phyloP scores from a whole-genome alignment of 2,113 vertebrate species.

The Mobula hypostoma region DNA sequence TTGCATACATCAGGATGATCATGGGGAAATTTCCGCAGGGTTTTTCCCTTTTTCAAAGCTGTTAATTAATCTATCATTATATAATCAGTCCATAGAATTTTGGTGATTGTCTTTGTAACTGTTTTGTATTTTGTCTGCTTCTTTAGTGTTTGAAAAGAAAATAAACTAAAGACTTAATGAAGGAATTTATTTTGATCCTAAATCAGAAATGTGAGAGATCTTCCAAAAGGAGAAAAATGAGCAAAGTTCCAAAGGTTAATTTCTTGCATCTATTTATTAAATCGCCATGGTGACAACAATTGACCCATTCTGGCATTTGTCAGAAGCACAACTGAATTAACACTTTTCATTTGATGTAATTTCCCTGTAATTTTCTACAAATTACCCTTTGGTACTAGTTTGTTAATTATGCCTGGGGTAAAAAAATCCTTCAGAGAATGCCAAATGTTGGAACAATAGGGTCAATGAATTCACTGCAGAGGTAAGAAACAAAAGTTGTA shows the following conservation, averaged over 20 bases:
- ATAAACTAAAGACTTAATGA: not conserved
- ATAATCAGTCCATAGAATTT: too few species aligned
- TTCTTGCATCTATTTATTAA: not conserved
- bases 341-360: not conserved
- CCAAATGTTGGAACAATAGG: not conserved
- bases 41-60: too few species aligned
- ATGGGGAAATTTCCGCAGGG: too few species aligned
- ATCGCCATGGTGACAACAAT: not conserved
- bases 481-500: not conserved
- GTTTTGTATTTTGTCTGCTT: not conserved
- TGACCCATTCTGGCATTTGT: not conserved
- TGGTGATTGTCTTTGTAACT: not conserved
- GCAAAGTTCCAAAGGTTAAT: not conserved
- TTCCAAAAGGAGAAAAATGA: not conserved
- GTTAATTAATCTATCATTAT: too few species aligned
- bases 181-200: not conserved
- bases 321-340: constrained; percentile 15
- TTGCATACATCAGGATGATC: too few species aligned
- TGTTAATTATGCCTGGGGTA: not conserved
- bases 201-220: not conserved
- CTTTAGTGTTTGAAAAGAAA: too few species aligned
- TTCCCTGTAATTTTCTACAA: not conserved
- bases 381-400: too few species aligned
- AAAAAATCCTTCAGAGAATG: not conserved
- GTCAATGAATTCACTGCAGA: not conserved